Evolutionary conservation across 2,888 invertebrate genomes (phyloP).

Genomic region (Acanthosepion lycidas): DNA sequence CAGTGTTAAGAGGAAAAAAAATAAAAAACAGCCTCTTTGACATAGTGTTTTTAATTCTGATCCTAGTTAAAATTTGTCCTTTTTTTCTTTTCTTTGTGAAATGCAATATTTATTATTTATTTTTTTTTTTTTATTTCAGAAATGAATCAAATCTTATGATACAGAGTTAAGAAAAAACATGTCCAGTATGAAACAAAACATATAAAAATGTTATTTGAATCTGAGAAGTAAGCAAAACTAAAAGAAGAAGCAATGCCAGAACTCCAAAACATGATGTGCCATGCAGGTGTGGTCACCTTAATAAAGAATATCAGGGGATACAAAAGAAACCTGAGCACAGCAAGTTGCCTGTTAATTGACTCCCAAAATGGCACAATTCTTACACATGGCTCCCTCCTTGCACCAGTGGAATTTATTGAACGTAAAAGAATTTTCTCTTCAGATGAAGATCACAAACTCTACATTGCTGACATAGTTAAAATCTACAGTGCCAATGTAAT

Average conservation of each 20-base stretch:
- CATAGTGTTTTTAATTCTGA: too few species aligned
- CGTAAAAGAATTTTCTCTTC: neutral
- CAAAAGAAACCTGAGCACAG: slow-evolving; percentile 50
- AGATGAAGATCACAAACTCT: neutral
- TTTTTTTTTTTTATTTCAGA: neutral
- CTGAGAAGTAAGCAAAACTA: neutral
- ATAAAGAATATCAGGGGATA: neutral
- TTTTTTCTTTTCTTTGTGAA: neutral
- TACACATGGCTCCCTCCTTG: slow-evolving; percentile 64
- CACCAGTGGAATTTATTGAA: neutral
- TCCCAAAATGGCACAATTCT: slow-evolving; percentile 57
- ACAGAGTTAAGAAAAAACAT: neutral
- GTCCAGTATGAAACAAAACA: neutral
- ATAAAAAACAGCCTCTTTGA: too few species aligned
- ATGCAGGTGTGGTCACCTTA: neutral
- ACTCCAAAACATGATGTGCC: neutral
- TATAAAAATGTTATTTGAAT: neutral
- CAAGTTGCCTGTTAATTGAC: slow-evolving; percentile 63
- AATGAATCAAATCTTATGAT: neutral
- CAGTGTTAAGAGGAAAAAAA: too few species aligned
- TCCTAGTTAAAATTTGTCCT: too few species aligned
- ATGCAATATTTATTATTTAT: neutral
- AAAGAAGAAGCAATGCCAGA: neutral
- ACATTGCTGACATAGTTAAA: neutral
- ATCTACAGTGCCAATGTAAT: neutral